Conservation (phyloP, 1,140 invertebrate species). For the Penaeus indicus region DNA sequence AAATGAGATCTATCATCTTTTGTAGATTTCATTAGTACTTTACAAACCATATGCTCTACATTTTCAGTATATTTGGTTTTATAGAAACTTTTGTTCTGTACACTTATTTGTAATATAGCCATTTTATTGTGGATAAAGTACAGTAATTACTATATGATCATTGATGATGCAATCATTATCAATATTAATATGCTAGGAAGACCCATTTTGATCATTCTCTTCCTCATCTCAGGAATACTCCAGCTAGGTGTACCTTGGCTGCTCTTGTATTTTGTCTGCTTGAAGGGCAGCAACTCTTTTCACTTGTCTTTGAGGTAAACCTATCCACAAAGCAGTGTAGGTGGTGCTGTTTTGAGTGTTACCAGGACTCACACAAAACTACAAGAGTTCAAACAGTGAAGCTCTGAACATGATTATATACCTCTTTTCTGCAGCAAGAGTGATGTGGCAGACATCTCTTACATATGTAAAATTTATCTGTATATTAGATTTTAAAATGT, state of each 20-base stretch:
- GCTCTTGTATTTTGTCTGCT: conserved; percentile 41
- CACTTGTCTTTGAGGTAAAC: conserved; percentile 47
- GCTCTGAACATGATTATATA: not conserved
- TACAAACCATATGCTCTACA: not conserved
- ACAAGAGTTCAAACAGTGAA: conserved; percentile 31
- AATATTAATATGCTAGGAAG: too few species aligned
- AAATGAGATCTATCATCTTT: conserved; percentile 37
- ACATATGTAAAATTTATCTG: too few species aligned
- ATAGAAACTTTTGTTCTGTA: too few species aligned
- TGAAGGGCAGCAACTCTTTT: conserved; percentile 35
- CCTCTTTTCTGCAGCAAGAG: too few species aligned
- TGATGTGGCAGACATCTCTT: too few species aligned
- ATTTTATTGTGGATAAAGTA: too few species aligned
- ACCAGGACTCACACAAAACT: conserved; percentile 1
- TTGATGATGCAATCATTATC: too few species aligned
- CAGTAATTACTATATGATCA: too few species aligned
- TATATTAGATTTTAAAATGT: too few species aligned
- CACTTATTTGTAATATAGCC: too few species aligned
- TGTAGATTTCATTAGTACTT: conserved; percentile 17
- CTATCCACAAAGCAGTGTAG: conserved; percentile 24
- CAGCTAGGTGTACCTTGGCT: conserved; percentile 51
- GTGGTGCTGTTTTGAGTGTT: conserved; percentile 12
- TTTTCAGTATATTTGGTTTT: conserved; percentile 3
- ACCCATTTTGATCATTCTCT: conserved; percentile 8
- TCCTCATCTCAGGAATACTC: conserved; percentile 47